Evolutionary conservation across 2,797 vertebrate genomes (phyloP).

Genomic region (Peromyscus aztecus): DNA sequence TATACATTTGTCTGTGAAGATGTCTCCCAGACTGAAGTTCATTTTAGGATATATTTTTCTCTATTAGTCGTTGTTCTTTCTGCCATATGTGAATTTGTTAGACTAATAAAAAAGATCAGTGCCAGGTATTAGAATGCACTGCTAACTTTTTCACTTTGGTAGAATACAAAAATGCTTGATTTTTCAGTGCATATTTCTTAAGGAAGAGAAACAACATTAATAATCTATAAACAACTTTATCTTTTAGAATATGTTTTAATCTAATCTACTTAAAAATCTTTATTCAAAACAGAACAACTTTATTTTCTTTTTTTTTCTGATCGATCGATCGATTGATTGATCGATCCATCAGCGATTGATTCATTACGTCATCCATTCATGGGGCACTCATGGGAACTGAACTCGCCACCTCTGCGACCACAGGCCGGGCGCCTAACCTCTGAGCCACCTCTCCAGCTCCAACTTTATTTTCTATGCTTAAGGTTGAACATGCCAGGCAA

Average conservation of each 20-base stretch:
- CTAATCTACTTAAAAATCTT: conserved; percentile 40
- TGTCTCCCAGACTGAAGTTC: conserved; percentile 41
- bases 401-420: too few species aligned
- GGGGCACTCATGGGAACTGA: too few species aligned
- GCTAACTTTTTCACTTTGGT: conserved; percentile 53
- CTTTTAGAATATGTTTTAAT: conserved; percentile 19
- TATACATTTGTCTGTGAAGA: conserved; percentile 54
- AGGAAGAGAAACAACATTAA: conserved; percentile 31
- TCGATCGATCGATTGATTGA: too few species aligned
- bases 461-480: background rate
- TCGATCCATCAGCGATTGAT: too few species aligned
- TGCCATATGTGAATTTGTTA: conserved; percentile 17
- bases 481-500: background rate
- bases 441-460: too few species aligned
- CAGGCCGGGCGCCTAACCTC: too few species aligned
- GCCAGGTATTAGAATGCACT: background rate
- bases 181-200: conserved; percentile 32
- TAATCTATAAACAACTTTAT: background rate
- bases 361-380: too few species aligned
- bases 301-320: too few species aligned
- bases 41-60: conserved; percentile 53
- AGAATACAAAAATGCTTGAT: conserved; percentile 12
- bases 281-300: conserved; percentile 59
- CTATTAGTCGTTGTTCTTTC: conserved; percentile 10
- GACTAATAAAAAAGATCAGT: conserved; percentile 46